Evolutionary conservation across 2,888 invertebrate species (phyloP).

Genomic region (Sinhomidia bicolor): DNA sequence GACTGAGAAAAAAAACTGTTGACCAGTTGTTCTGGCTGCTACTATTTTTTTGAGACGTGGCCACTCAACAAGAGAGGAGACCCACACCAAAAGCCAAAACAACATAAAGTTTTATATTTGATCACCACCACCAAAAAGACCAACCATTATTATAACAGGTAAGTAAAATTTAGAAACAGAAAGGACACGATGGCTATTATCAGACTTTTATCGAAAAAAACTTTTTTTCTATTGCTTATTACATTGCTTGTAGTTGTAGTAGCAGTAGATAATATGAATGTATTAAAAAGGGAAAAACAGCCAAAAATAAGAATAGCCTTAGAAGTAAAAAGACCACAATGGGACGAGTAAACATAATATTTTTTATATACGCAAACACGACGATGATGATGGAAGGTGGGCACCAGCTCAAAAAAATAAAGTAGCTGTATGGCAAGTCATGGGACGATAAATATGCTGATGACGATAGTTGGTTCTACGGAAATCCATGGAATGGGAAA

Average conservation of each 20-base stretch:
- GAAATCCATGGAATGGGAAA: constrained; percentile 73
- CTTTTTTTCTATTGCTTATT: constrained; percentile 41
- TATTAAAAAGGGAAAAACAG: constrained; percentile 42
- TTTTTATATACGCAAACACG: not conserved
- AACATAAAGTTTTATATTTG: constrained; percentile 37
- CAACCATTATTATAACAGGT: constrained; percentile 47
- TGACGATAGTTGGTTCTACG: constrained; percentile 65
- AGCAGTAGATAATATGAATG: constrained; percentile 23
- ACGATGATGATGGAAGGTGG: constrained; percentile 40
- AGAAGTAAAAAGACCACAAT: constrained; percentile 56
- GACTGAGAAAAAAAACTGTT: constrained; percentile 43
- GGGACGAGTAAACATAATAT: constrained; percentile 1
- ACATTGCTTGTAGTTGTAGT: constrained; percentile 25
- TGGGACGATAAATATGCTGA: constrained; percentile 52
- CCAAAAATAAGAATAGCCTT: constrained; percentile 48
- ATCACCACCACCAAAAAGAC: constrained; percentile 21
- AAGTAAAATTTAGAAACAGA: constrained; percentile 44
- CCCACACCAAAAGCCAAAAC: constrained; percentile 29
- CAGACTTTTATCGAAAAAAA: constrained; percentile 68
- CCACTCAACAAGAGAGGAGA: constrained; percentile 30
- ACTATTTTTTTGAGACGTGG: constrained; percentile 39
- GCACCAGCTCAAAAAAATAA: constrained; percentile 38
- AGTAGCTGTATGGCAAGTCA: constrained; percentile 37
- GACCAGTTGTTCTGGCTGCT: constrained; percentile 62
- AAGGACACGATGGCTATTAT: constrained; percentile 61